phyloP scores from a whole-genome alignment of 2,888 invertebrate genomes.

The Anthrax anthrax region DNA sequence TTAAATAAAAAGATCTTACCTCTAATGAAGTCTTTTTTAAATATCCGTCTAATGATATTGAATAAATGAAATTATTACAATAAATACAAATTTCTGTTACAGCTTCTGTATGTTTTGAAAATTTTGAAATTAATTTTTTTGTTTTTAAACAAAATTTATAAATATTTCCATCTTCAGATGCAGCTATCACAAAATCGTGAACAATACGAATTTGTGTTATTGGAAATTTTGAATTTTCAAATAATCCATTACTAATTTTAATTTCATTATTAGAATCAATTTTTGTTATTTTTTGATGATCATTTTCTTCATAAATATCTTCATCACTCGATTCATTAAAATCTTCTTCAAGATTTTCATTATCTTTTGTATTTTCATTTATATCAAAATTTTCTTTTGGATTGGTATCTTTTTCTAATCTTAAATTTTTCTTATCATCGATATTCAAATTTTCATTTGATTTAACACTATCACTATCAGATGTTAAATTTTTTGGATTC shows the following conservation, averaged over 20 bases:
- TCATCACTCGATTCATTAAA: too few relatives aligned
- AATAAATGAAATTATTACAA: slow-evolving; percentile 21
- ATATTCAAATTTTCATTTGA: too few relatives aligned
- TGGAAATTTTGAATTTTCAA: neutral
- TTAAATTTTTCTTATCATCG: too few relatives aligned
- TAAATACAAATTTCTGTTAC: slow-evolving; percentile 27
- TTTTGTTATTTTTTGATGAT: too few relatives aligned
- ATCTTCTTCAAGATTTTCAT: too few relatives aligned
- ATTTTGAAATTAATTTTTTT: slow-evolving; percentile 22
- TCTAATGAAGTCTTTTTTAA: slow-evolving; percentile 28
- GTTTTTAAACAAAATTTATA: slow-evolving; percentile 26
- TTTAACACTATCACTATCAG: too few relatives aligned
- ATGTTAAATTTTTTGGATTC: neutral
- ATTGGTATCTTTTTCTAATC: too few relatives aligned
- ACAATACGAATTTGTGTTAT: slow-evolving; percentile 20
- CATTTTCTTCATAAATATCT: too few relatives aligned
- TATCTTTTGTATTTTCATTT: too few relatives aligned
- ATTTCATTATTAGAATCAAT: neutral
- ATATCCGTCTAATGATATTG: slow-evolving; percentile 30
- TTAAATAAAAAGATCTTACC: slow-evolving; percentile 16
- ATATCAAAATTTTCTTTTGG: too few relatives aligned
- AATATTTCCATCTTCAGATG: slow-evolving; percentile 30
- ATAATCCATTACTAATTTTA: neutral
- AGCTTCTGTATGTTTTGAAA: slow-evolving; percentile 29
- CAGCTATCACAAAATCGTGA: slow-evolving; percentile 25